Evolutionary conservation across 2,888 invertebrate species (phyloP).

Genomic region (Dioctria rufipes): DNA sequence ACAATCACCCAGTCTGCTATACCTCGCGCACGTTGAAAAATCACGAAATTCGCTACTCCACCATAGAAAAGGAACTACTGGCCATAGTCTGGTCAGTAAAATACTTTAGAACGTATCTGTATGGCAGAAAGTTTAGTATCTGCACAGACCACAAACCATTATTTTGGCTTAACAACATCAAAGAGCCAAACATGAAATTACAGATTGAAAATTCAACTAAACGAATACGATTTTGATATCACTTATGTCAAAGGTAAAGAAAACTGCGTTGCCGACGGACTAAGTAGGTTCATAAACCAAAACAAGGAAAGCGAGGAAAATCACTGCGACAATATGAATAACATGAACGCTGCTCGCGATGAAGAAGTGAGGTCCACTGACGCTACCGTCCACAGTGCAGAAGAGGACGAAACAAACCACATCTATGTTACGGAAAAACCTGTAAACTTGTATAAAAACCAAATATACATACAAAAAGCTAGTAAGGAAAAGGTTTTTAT

Average conservation of each 20-base stretch:
- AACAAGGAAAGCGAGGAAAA: no score
- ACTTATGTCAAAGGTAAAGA: slow-evolving; percentile 36
- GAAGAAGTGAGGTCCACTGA: slow-evolving; percentile 21
- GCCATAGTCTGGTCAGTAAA: slow-evolving; percentile 17
- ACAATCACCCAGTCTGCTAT: slow-evolving; percentile 51
- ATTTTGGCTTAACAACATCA: slow-evolving; percentile 6
- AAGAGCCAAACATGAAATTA: slow-evolving; percentile 26
- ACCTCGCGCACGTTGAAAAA: slow-evolving; percentile 34
- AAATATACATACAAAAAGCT: slow-evolving; percentile 26
- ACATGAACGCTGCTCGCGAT: neutral
- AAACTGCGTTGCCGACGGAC: slow-evolving; percentile 40
- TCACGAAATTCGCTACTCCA: slow-evolving; percentile 25
- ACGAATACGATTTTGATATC: slow-evolving; percentile 18
- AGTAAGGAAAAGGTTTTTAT: slow-evolving; percentile 13
- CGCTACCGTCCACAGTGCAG: slow-evolving; percentile 32
- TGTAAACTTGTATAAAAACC: slow-evolving; percentile 26
- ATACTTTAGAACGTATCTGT: slow-evolving; percentile 16
- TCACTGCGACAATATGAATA: no score
- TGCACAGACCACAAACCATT: slow-evolving; percentile 22
- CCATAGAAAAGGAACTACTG: slow-evolving; percentile 50
- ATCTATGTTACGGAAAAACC: slow-evolving; percentile 34
- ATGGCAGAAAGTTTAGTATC: slow-evolving; percentile 16
- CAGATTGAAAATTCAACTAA: no score
- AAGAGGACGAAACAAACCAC: slow-evolving; percentile 28
- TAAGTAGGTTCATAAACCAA: slow-evolving; percentile 10